Conservation (phyloP, 2,888 invertebrate genomes). For the Leptopilina myrica region DNA sequence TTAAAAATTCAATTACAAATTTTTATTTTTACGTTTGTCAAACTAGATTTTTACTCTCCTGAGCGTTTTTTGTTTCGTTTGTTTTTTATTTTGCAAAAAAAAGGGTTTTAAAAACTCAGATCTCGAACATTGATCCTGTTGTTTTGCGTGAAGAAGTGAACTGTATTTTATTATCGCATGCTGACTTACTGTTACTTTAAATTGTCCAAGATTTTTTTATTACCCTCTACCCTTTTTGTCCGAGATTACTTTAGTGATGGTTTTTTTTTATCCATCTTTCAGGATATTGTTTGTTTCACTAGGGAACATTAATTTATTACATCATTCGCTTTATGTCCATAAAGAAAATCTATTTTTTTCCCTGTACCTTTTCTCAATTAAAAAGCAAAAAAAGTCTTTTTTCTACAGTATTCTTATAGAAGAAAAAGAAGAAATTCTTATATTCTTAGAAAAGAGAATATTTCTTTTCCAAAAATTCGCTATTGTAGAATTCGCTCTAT, state of each 20-base stretch:
- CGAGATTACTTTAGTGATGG: background rate
- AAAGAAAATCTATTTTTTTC: no score
- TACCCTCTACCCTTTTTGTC: background rate
- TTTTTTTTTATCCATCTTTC: background rate
- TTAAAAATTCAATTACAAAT: no score
- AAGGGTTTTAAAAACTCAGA: background rate
- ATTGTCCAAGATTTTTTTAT: background rate
- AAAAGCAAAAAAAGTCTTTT: no score
- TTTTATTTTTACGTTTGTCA: background rate
- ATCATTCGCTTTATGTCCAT: no score
- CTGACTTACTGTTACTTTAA: constrained; percentile 19
- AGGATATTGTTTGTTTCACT: no score
- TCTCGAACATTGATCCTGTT: constrained; percentile 14
- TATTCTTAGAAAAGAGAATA: no score
- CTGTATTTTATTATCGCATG: constrained; percentile 1
- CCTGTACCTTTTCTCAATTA: no score
- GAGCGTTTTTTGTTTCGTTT: background rate
- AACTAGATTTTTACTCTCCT: background rate
- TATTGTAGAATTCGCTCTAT: no score
- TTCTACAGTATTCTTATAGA: no score
- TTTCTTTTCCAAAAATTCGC: no score
- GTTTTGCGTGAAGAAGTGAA: constrained; percentile 14
- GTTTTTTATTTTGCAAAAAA: background rate
- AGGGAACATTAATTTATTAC: no score
- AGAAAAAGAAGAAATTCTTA: no score